phyloP scores from a whole-genome alignment of 2,888 invertebrate species.

The Ametastegia equiseti region DNA sequence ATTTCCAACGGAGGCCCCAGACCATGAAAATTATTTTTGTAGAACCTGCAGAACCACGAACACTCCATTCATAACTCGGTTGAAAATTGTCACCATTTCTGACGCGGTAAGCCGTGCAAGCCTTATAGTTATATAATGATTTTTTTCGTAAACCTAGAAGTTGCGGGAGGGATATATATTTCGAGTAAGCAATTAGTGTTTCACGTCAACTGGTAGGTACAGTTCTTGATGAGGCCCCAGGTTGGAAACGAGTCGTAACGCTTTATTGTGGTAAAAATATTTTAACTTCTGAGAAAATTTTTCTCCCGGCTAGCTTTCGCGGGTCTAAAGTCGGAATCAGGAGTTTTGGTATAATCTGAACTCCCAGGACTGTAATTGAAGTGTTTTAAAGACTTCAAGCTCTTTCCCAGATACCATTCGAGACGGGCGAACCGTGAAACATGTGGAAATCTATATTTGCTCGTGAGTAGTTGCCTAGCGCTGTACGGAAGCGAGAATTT shows the following conservation, averaged over 20 bases:
- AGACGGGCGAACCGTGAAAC: not conserved
- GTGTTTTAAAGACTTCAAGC: not conserved
- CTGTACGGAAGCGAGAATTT: slow-evolving; percentile 6
- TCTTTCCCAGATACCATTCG: slow-evolving; percentile 17
- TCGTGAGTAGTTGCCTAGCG: not conserved
- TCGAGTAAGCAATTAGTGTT: slow-evolving; percentile 10
- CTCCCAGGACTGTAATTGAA: not conserved
- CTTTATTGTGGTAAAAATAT: not conserved
- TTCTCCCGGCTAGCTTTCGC: not conserved
- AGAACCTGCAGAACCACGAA: not conserved
- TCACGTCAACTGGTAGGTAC: not conserved
- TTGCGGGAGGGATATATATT: not conserved
- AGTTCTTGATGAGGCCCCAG: not conserved
- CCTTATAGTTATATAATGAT: not conserved
- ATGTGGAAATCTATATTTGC: slow-evolving; percentile 30
- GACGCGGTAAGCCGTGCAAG: not conserved
- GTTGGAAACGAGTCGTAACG: not conserved
- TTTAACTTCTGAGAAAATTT: not conserved
- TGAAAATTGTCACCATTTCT: not conserved
- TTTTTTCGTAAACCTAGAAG: not conserved
- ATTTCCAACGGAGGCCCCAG: not conserved
- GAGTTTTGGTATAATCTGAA: not conserved
- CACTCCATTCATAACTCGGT: not conserved
- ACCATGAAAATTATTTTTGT: not conserved
- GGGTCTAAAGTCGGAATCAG: not conserved